Evolutionary conservation across 1,140 invertebrate species (phyloP).

Genomic region (Hestina assimilis): DNA sequence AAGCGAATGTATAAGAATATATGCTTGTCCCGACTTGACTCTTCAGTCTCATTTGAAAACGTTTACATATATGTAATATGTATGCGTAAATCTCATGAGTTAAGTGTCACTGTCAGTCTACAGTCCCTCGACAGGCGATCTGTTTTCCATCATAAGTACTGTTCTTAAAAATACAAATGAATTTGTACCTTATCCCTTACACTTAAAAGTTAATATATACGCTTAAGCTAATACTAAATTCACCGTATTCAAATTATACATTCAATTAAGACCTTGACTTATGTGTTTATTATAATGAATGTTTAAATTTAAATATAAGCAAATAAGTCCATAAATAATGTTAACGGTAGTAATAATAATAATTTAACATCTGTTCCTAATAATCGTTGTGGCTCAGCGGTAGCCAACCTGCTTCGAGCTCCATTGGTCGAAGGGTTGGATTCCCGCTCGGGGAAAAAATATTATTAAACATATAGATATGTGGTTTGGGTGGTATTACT

Average conservation of each 20-base stretch:
- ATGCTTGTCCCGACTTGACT: not conserved
- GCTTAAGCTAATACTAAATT: conserved; percentile 32
- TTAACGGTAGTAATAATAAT: no score
- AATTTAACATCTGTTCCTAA: no score
- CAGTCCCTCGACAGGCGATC: conserved; percentile 33
- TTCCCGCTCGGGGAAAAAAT: no score
- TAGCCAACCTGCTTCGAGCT: no score
- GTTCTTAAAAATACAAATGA: conserved; percentile 18
- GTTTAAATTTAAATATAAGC: conserved; percentile 55
- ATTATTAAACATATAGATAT: no score
- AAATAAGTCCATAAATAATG: conserved; percentile 47
- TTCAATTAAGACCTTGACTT: conserved; percentile 61
- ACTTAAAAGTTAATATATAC: conserved; percentile 34
- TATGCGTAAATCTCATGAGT: conserved; percentile 11
- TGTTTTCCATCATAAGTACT: conserved; percentile 35
- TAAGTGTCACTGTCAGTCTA: conserved; percentile 30
- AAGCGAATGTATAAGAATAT: no score
- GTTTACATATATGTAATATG: no score
- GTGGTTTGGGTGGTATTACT: no score
- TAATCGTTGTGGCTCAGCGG: no score
- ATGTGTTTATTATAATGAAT: conserved; percentile 52
- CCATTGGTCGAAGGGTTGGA: no score
- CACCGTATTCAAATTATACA: conserved; percentile 47
- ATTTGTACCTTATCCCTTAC: conserved; percentile 11
- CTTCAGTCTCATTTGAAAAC: conserved; percentile 6